Conservation (phyloP, 2,113 vertebrate genomes). For the Microcebus tavaratra region DNA sequence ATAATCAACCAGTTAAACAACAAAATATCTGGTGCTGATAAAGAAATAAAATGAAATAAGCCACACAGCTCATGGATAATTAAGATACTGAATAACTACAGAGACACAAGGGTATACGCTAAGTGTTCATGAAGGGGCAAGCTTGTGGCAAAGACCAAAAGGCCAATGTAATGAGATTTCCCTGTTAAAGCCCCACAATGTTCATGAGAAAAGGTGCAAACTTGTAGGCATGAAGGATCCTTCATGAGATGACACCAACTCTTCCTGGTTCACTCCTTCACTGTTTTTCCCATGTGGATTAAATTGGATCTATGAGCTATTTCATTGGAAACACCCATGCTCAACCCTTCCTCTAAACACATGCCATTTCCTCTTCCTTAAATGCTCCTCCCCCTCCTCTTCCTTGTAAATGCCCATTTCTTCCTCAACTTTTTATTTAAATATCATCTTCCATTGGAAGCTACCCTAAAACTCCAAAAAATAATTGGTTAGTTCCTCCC, state of each 20-base stretch:
- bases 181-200: background rate
- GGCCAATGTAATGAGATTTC: accelerated
- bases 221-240: background rate
- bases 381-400: background rate
- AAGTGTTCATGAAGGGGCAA: background rate
- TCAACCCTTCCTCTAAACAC: background rate
- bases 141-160: accelerated
- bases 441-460: background rate
- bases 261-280: background rate
- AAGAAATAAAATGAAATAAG: background rate
- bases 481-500: accelerated
- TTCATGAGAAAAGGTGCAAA: accelerated
- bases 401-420: background rate
- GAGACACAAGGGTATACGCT: accelerated
- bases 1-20: background rate
- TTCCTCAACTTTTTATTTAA: background rate
- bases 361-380: accelerated
- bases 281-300: accelerated
- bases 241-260: accelerated
- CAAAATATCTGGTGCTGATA: too few species aligned
- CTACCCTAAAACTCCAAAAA: background rate
- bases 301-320: too few species aligned
- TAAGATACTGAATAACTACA: too few species aligned
- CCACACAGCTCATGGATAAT: accelerated
- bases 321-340: background rate